A percentile compares a stretch with the other conserved stretches of the same genome.
Conservation (phyloP, 1,140 invertebrate genomes). For the Euura lappo region DNA sequence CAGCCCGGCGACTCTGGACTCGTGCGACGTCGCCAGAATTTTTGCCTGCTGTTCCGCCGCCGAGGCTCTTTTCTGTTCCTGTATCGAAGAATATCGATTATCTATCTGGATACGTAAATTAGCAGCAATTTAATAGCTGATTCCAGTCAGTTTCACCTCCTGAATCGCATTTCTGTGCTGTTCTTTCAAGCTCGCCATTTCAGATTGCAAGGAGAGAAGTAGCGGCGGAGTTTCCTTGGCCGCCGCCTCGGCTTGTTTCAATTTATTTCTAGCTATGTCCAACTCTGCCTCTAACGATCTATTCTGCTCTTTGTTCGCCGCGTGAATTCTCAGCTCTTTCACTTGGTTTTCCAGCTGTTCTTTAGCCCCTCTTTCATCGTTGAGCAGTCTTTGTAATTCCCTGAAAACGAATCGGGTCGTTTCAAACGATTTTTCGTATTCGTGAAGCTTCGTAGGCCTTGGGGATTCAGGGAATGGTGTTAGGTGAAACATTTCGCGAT, state of each 20-base stretch:
- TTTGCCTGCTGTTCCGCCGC: conserved; percentile 73
- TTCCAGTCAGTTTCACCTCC: conserved; percentile 53
- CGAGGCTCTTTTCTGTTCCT: conserved; percentile 72
- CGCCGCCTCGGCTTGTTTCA: conserved; percentile 66
- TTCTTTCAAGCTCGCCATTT: conserved; percentile 75
- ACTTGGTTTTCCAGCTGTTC: conserved; percentile 68
- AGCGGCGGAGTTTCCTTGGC: conserved; percentile 68
- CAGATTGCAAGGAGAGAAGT: conserved; percentile 71
- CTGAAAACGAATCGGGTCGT: conserved; percentile 36
- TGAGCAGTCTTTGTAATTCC: conserved; percentile 70
- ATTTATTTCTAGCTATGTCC: conserved; percentile 67
- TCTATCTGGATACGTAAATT: background rate
- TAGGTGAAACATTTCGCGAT: background rate
- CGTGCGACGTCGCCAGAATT: conserved; percentile 70
- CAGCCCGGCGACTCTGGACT: conserved; percentile 77
- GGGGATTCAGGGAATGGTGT: too few species aligned
- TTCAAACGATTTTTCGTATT: too few species aligned
- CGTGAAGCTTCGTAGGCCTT: too few species aligned
- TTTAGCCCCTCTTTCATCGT: conserved; percentile 66
- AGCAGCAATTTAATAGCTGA: background rate
- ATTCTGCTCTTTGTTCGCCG: conserved; percentile 60
- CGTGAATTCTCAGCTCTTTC: conserved; percentile 60
- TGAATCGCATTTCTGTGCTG: conserved; percentile 71
- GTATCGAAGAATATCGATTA: conserved; percentile 19
- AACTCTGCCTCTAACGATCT: conserved; percentile 69